Evolutionary conservation across 1,140 invertebrate genomes (phyloP).

Genomic region (Formica exsecta): DNA sequence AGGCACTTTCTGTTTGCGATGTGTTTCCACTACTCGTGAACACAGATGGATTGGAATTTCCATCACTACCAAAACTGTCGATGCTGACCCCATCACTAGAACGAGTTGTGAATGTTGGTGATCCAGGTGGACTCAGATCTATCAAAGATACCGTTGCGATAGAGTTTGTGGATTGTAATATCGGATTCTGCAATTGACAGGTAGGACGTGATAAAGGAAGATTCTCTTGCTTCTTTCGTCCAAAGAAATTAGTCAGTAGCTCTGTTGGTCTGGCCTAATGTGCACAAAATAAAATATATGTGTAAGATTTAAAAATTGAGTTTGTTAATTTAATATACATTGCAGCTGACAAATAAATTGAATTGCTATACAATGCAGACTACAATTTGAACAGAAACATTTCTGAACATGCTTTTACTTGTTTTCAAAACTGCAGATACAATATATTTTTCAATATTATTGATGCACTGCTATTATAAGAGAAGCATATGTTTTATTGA

Average conservation of each 20-base stretch:
- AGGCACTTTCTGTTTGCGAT: constrained; percentile 91
- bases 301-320: not conserved
- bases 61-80: constrained; percentile 91
- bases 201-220: constrained; percentile 38
- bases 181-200: constrained; percentile 38
- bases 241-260: constrained; percentile 82
- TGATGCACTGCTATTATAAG: not conserved
- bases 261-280: constrained; percentile 82
- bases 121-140: constrained; percentile 88
- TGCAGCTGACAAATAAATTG: not conserved
- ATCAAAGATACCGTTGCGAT: constrained; percentile 78
- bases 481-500: not conserved
- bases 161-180: constrained; percentile 61
- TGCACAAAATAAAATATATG: constrained; percentile 1
- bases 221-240: constrained; percentile 71
- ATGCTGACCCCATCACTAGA: constrained; percentile 91
- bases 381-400: not conserved
- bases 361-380: not conserved
- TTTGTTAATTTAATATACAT: not conserved
- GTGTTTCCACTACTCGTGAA: constrained; percentile 89
- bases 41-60: constrained; percentile 88
- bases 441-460: not conserved
- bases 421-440: not conserved
- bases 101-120: constrained; percentile 90
- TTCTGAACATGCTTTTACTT: not conserved